These are phyloP conservation scores for Augiades crinisus DNA, from an alignment of 2,888 invertebrate species.

Conservation along the genomic window DNA sequence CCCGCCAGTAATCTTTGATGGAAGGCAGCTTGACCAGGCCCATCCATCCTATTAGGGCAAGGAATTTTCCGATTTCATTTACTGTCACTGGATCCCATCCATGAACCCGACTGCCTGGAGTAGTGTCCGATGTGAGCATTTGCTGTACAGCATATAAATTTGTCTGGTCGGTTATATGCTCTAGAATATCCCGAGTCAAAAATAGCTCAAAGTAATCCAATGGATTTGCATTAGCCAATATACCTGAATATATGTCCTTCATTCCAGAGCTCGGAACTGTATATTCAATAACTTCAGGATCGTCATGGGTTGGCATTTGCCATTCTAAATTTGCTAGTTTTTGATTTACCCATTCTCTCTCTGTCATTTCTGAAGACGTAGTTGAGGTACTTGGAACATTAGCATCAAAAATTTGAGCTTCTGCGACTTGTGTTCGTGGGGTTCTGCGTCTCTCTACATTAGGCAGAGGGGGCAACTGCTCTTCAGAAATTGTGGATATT, in stretches of 20 bases:
- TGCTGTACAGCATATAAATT: constrained; percentile 29
- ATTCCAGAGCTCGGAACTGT: constrained; percentile 18
- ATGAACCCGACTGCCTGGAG: too few relatives aligned
- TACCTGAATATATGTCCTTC: constrained; percentile 23
- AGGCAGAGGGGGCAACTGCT: too few relatives aligned
- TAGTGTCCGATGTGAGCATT: too few relatives aligned
- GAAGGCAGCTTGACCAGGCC: background rate
- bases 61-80: too few relatives aligned
- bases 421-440: background rate
- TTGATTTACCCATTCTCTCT: background rate
- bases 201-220: constrained; percentile 29
- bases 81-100: too few relatives aligned
- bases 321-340: background rate
- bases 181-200: background rate
- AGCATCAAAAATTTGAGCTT: background rate
- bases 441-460: background rate
- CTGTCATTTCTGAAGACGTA: background rate
- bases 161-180: constrained; percentile 15
- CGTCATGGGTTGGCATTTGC: background rate
- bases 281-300: background rate
- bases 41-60: background rate
- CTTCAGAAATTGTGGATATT: background rate
- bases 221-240: constrained; percentile 29
- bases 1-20: background rate
- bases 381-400: background rate